A percentile compares a stretch with the other conserved stretches of the same genome.
These are phyloP conservation scores for Meloidogyne floridensis DNA, from an alignment of 1,140 invertebrate genomes.

Conservation along the genomic window DNA sequence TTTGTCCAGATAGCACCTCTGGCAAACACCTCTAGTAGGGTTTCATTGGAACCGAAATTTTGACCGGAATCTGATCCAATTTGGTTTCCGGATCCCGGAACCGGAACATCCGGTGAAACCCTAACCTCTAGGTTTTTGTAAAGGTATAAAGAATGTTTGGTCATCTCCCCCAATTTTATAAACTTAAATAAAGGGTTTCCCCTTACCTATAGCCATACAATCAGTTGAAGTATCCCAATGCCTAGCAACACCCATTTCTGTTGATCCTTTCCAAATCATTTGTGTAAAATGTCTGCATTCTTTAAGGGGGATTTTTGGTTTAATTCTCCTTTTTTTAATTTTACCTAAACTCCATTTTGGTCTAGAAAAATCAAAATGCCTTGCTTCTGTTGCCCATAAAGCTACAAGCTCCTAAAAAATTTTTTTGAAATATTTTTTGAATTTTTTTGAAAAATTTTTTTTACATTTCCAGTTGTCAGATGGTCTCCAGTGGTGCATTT, in stretches of 20 bases:
- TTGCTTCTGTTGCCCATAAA: slow-evolving; percentile 50
- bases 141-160: too few relatives aligned
- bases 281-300: slow-evolving; percentile 79
- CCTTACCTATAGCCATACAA: slow-evolving; percentile 57
- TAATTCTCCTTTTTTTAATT: background rate
- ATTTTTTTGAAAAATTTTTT: background rate
- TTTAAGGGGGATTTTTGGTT: slow-evolving; percentile 33
- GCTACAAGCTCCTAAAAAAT: slow-evolving; percentile 53
- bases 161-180: too few relatives aligned
- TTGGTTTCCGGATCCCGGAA: too few relatives aligned
- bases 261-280: slow-evolving; percentile 80
- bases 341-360: slow-evolving; percentile 60
- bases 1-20: too few relatives aligned
- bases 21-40: too few relatives aligned
- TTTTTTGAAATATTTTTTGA: background rate
- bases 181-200: background rate
- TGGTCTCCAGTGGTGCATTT: slow-evolving; percentile 47
- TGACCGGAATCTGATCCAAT: too few relatives aligned
- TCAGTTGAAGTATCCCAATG: slow-evolving; percentile 64
- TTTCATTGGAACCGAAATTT: too few relatives aligned
- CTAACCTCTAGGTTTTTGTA: too few relatives aligned
- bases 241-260: slow-evolving; percentile 77
- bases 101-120: too few relatives aligned
- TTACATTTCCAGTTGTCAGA: slow-evolving; percentile 55
- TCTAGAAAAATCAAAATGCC: slow-evolving; percentile 56